Evolutionary conservation across 53 echinoderm and acorn worm species (phyloP).

Genomic region (Paelopatides confundens): DNA sequence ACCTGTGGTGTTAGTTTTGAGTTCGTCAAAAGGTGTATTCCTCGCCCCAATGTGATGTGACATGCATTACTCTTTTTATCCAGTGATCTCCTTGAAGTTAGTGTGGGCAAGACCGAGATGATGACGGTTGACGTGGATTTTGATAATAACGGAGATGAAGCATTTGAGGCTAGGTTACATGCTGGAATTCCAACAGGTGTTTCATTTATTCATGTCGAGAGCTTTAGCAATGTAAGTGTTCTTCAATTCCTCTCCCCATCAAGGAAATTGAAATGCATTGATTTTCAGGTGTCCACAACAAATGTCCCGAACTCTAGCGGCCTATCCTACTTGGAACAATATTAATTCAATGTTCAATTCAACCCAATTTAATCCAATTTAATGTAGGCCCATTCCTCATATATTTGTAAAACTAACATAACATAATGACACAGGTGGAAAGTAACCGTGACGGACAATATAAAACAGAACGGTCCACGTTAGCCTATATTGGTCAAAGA

Average conservation of each 20-base stretch:
- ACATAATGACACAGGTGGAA: too few species aligned
- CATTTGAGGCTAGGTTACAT: constrained; percentile 33
- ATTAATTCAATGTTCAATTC: too few species aligned
- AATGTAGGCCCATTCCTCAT: too few species aligned
- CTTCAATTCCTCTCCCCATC: too few species aligned
- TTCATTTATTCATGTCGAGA: constrained; percentile 26
- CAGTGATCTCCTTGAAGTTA: neutral
- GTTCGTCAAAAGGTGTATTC: too few species aligned
- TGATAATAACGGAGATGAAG: constrained; percentile 37
- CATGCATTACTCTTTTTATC: neutral
- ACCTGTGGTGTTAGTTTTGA: too few species aligned
- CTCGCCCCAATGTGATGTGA: too few species aligned
- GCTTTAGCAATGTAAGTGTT: constrained; percentile 16
- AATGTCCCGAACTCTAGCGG: neutral
- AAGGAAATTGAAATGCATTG: neutral
- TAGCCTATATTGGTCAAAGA: too few species aligned
- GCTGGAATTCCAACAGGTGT: constrained; percentile 8
- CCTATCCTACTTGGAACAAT: neutral
- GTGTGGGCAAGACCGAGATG: constrained; percentile 5
- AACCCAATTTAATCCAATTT: too few species aligned
- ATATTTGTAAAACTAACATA: too few species aligned
- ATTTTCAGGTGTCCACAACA: neutral
- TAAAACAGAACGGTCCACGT: too few species aligned
- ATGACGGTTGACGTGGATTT: constrained; percentile 16
- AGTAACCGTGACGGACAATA: too few species aligned